Evolutionary conservation across 2,113 vertebrate species (phyloP), one percentile per base, ranked within the genome.

Genomic region (Tupaia tana): DNA sequence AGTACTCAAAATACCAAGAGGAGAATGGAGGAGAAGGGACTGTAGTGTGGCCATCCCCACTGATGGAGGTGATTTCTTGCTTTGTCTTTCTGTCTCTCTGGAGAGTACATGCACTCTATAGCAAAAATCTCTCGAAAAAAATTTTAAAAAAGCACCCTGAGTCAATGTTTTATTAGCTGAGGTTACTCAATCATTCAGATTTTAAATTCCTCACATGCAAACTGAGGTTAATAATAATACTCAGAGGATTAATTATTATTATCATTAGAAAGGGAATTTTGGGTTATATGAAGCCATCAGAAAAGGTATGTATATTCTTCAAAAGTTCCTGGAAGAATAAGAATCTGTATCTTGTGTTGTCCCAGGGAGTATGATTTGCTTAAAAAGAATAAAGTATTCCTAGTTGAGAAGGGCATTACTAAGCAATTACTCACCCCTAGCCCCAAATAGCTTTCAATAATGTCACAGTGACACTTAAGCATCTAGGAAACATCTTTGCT

Each of bases 401-500:
- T 7, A 80, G 34, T 73, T 31, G 77, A 77, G 43, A 18, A 82
- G 22, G 31, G 13, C 20, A 52, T 92, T 78, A 74, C n/a, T 90
- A 75, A 69, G 24, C 10, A 82, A 66, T 93, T 74, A 78, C 20
- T 93, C 52, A 78, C 16, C 19, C 34, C 25, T 0, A 92, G 9
- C 11, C 59, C 7, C 0, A 88, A 90, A 52, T 14, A 79, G 13
- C 58, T 58, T 73, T 78, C 78, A n/a, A 56, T 92, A 77, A 74
- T 77, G 58, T 92, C 63, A 92, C 24, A 69, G 24, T 85, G 67
- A 70, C 73, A 82, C n/a, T 87, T 67, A 54, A 0, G 5, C 18
- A 69, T 78, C 22, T 74, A 85, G 22, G 3, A 96, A 93, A 92
- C 18, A 78, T 61, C 31, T 85, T 92, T 66, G 59, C 34, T 86